phyloP scores from a whole-genome alignment of 2,113 vertebrate genomes.

The Madoqua kirkii region DNA sequence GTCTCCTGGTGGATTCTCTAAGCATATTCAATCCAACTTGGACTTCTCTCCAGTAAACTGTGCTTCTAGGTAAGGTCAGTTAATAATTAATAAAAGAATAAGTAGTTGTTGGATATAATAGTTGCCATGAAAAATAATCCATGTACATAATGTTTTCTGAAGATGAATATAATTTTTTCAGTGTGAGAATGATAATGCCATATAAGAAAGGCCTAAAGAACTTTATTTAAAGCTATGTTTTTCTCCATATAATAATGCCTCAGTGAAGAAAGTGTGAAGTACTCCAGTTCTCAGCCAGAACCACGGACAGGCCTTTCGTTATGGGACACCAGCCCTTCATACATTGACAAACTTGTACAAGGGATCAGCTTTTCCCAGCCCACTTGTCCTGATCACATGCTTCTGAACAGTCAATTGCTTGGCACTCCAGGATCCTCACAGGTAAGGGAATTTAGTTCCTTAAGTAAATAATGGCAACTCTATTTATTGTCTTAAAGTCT shows the following conservation, averaged over 20 bases:
- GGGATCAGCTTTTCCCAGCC: conserved; percentile 97
- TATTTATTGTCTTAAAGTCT: background rate
- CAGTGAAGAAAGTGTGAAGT: conserved; percentile 88
- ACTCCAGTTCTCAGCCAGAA: conserved; percentile 96
- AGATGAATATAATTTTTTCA: background rate
- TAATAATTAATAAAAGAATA: background rate
- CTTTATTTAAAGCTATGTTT: conserved; percentile 42
- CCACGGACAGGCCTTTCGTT: conserved; percentile 79
- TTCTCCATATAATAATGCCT: background rate
- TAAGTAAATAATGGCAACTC: background rate
- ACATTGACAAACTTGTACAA: conserved; percentile 83
- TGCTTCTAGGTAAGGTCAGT: conserved; percentile 74
- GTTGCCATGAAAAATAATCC: background rate
- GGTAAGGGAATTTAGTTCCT: conserved; percentile 77
- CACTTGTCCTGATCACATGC: conserved; percentile 93
- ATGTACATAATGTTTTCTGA: background rate
- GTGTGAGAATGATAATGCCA: background rate
- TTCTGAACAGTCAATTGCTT: conserved; percentile 92
- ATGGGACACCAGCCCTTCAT: conserved; percentile 83
- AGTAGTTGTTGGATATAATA: background rate
- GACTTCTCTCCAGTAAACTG: conserved; percentile 78
- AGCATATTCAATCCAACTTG: conserved; percentile 82
- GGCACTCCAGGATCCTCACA: conserved; percentile 95
- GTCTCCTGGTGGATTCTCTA: conserved; percentile 79
- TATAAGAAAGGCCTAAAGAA: background rate